Evolutionary conservation across 2,888 invertebrate genomes (phyloP).

Genomic region (Monoplex corrugatus): DNA sequence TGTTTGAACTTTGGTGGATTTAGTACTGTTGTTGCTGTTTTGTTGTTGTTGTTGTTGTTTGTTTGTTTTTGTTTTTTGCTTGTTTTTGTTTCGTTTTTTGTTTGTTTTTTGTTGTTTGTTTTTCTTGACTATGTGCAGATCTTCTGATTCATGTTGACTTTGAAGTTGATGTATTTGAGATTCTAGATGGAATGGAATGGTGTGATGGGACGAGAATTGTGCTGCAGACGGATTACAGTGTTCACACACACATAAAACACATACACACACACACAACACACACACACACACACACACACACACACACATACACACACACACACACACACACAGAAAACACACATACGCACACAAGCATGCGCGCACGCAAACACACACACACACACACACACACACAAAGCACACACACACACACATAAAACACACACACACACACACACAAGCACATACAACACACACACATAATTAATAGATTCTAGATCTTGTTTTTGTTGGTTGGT

Average conservation of each 20-base stretch:
- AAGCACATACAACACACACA: neutral
- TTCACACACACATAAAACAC: neutral
- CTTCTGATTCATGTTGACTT: neutral
- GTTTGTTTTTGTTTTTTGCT: no score
- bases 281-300: neutral
- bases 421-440: neutral
- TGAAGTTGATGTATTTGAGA: neutral
- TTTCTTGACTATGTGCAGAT: neutral
- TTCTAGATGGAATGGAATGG: no score
- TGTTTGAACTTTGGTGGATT: no score
- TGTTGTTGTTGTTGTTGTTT: no score
- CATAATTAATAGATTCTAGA: no score
- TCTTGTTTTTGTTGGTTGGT: no score
- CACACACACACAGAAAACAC: slow-evolving; percentile 3
- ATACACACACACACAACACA: neutral
- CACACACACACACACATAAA: neutral
- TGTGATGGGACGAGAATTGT: no score
- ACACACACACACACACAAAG: slow-evolving; percentile 9
- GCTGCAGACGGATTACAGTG: neutral
- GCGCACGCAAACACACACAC: neutral
- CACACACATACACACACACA: slow-evolving; percentile 17
- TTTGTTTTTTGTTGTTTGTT: neutral
- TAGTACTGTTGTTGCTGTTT: no score
- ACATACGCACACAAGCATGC: no score
- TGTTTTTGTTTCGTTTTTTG: neutral